Conservation (phyloP, 2,888 invertebrate genomes). For the Xanthia togata region DNA sequence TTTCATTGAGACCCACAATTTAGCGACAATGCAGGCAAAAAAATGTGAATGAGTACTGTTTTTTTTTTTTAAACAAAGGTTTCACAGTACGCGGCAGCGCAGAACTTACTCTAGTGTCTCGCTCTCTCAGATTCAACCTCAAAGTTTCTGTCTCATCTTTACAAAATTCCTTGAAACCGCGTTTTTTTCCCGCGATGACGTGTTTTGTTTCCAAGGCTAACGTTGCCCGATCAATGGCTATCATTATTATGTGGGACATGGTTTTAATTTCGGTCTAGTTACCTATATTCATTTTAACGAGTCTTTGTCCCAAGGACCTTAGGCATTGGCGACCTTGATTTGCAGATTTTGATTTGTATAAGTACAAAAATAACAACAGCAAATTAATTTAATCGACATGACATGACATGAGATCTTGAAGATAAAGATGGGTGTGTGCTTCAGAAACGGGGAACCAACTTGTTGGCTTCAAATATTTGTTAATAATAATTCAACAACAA, state of each 20-base stretch:
- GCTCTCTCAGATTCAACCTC: constrained; percentile 12
- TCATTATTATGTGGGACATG: constrained; percentile 7
- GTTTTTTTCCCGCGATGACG: constrained; percentile 17
- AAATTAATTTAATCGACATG: background rate
- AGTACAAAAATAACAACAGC: background rate
- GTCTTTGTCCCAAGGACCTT: background rate
- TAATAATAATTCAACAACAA: no score
- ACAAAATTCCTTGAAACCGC: constrained; percentile 44
- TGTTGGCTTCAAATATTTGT: background rate
- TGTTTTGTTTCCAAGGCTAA: constrained; percentile 30
- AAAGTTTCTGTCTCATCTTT: constrained; percentile 37
- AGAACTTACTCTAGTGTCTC: constrained; percentile 22
- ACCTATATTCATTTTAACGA: no score
- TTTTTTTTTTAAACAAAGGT: constrained; percentile 31
- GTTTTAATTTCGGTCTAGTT: background rate
- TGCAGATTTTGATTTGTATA: background rate
- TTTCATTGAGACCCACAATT: constrained; percentile 22
- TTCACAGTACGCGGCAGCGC: constrained; percentile 6
- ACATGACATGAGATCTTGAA: background rate
- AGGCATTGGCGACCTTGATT: background rate
- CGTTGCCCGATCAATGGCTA: constrained; percentile 4
- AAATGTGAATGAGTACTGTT: constrained; percentile 21
- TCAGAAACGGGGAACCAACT: background rate
- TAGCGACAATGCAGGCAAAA: background rate
- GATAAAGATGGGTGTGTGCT: background rate